Evolutionary conservation across 2,113 vertebrate species (phyloP), one percentile per base, ranked within the genome.

Genomic region (Lamprologus tigripictilis): DNA sequence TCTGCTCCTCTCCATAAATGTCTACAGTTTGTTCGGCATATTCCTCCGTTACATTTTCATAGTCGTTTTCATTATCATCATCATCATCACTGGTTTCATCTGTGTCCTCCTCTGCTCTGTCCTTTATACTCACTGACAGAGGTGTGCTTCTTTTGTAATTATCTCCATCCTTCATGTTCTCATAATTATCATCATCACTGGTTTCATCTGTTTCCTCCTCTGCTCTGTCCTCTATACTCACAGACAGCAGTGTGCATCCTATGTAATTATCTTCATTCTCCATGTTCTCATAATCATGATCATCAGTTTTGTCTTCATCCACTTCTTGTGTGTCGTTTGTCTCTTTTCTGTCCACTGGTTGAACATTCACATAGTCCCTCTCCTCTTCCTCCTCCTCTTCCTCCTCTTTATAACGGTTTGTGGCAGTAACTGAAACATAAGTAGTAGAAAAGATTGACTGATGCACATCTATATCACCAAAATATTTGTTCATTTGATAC

Each of bases 141-240:
- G 0, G 42, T 45, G 13, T 45, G 42, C 42, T 0, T 42, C 2
- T 0, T 45, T 0, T 45, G 13, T 14, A 45, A 45, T 42, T 13
- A 42, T 42, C 5, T 42, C 2, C 40, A 13, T 42, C 5, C 3
- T 42, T 6, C 40, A 42, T 42, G 40, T 40, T 40, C 37, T 40
- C 10, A 40, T 40, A 40, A 40, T 40, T 12, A 40, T 42, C 40
- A 37, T 37, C 35, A 37, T 40, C 37, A 37, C 35, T 40, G 37
- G 37, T 1, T 40, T 40, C 1, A 0, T 42, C 42, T 45, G 42
- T 45, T 13, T 45, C 42, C 0, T 47, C 14, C 45, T 47, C 45
- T 47, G 45, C 0, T 47, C 14, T 47, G 47, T 51, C 17, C 17
- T 51, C 0, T 51, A 19, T 51, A 51, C 17, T 51, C 47, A 51